A percentile compares a stretch with the other conserved stretches of the same genome.
Conservation (phyloP, 2,797 vertebrate species). For the Hoplostethus mediterraneus region DNA sequence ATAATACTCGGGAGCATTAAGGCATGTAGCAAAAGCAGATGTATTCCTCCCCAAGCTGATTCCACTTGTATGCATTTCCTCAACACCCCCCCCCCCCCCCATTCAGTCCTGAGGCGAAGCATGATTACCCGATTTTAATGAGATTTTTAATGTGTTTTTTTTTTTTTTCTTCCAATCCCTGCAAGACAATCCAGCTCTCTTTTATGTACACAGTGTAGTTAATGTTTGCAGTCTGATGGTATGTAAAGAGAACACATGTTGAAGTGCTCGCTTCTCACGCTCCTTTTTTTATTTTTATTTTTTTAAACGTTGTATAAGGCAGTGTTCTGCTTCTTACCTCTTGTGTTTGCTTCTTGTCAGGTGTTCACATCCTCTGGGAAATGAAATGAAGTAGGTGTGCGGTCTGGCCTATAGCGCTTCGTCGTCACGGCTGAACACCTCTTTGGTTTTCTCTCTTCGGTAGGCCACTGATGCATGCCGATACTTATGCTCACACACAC, state of each 20-base stretch:
- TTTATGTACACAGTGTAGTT: slow-evolving; percentile 73
- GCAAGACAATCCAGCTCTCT: slow-evolving; percentile 65
- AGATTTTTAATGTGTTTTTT: slow-evolving; percentile 83
- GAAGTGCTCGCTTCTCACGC: slow-evolving; percentile 40
- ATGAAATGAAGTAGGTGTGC: slow-evolving; percentile 10
- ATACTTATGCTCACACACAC: neutral
- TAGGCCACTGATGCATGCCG: neutral
- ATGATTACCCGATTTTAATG: slow-evolving; percentile 85
- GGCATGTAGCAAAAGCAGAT: slow-evolving; percentile 81
- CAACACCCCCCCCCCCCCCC: slow-evolving; percentile 8
- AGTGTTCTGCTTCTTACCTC: slow-evolving; percentile 26
- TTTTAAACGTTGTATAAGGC: neutral
- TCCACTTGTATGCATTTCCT: slow-evolving; percentile 80
- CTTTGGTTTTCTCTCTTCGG: neutral
- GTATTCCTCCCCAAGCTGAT: slow-evolving; percentile 80
- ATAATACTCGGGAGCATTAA: slow-evolving; percentile 81
- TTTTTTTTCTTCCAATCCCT: slow-evolving; percentile 47
- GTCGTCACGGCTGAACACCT: neutral
- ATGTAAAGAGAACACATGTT: slow-evolving; percentile 61
- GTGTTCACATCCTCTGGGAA: slow-evolving; percentile 19
- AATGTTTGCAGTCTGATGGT: slow-evolving; percentile 67
- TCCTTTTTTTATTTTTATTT: slow-evolving; percentile 11
- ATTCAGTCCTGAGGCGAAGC: slow-evolving; percentile 75
- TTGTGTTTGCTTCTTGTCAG: slow-evolving; percentile 2
- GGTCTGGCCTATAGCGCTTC: neutral